Evolutionary conservation across 2,888 invertebrate genomes (phyloP), one percentile per base, ranked within the genome.

Genomic region (Sarcophaga subvicina): DNA sequence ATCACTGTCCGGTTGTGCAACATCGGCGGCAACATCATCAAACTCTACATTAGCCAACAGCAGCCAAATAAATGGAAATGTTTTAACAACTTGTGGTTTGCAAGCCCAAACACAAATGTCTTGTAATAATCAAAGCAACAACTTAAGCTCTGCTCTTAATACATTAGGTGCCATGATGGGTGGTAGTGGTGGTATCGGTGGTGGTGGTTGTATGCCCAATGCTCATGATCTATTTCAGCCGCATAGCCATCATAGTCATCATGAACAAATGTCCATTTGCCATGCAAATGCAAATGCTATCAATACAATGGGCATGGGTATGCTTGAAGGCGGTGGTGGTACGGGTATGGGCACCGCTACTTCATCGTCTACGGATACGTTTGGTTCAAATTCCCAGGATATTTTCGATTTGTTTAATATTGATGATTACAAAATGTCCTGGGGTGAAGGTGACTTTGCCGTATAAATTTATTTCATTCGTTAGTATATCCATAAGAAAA

Each of bases 361-460:
- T 60, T 85, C 89, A 67, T 83, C 75, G 20, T 90, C 90, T 27
- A 87, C 76, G 59, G 93, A 92, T 88, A 90, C 90, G 37, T 92
- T 91, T 84, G 89, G 90, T 86, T 83, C 89, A 64, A 89, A 90
- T 20, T 85, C 80, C 47, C 89, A 91, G 80, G 92, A 92, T 85
- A 91, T 93, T 75, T 91, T 93, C 73, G 93, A 93, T 90, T 90
- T 93, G 80, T 93, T 93, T 89, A 93, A 92, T 88, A 93, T 93
- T 82, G 93, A 93, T 85, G 93, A 93, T 89, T 93, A 93, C 88
- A 93, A 93, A 88, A 93, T 93, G 93, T 91, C 92, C 80, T 93
- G 93, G 93, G 93, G 93, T 80, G 92, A 93, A 83, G 93, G 93
- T 66, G 93, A 93, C 83, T 93, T 93, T 89, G 93, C 93, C 59